Conservation (phyloP, 2,113 vertebrate genomes). For the Ptilorrhoa leucosticta region DNA sequence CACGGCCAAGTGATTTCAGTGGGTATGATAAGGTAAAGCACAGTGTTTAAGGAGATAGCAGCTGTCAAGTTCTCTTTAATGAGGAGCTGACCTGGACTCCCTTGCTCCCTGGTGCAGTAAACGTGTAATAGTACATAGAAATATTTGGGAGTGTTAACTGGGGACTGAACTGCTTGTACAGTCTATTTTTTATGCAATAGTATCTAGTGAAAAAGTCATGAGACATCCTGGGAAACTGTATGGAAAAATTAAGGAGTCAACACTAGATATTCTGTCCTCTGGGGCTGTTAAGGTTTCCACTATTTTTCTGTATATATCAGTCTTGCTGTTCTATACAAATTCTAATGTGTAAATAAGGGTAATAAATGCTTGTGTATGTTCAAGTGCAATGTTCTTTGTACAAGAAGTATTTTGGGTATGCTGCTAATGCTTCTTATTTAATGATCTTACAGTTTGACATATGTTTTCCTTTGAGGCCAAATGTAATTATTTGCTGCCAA, state of each 20-base stretch:
- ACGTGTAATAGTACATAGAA: neutral
- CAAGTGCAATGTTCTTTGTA: conserved; percentile 67
- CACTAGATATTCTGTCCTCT: conserved; percentile 28
- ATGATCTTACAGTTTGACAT: conserved; percentile 28
- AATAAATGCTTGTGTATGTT: conserved; percentile 61
- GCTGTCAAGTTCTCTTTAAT: neutral
- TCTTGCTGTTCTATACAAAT: conserved; percentile 47
- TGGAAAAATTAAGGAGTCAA: conserved; percentile 69
- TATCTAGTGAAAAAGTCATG: conserved; percentile 21
- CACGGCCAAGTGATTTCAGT: neutral
- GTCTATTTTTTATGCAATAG: conserved; percentile 58
- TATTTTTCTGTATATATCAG: conserved; percentile 61
- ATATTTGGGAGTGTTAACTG: conserved; percentile 1
- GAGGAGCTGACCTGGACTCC: neutral
- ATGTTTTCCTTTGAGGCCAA: conserved; percentile 35
- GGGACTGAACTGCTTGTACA: conserved; percentile 38
- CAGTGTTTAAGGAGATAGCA: neutral
- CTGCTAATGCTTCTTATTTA: conserved; percentile 70
- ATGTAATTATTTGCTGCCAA: conserved; percentile 65
- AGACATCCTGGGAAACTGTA: conserved; percentile 74
- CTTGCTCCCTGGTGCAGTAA: neutral
- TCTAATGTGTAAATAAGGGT: conserved; percentile 60
- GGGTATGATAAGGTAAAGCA: neutral
- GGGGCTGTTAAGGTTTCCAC: conserved; percentile 56
- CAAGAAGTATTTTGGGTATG: conserved; percentile 67